Conservation (phyloP, 35 echinoderm and acorn worm species). For the Apostichopus californicus region DNA sequence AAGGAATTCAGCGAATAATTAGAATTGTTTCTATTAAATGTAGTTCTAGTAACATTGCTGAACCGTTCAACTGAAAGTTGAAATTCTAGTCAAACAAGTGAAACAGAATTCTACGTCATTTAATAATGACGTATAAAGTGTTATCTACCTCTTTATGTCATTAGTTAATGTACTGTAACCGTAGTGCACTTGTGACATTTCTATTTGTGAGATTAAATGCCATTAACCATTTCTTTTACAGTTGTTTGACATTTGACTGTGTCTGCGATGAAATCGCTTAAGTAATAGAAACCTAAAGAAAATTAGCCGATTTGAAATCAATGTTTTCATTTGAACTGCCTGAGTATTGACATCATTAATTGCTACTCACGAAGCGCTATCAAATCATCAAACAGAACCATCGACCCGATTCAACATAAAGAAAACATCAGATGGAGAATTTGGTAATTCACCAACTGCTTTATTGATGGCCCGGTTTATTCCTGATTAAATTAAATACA, state of each 20-base stretch:
- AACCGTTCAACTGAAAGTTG: too few species aligned
- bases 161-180: too few species aligned
- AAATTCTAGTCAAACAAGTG: too few species aligned
- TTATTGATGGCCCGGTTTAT: slow-evolving; percentile 9
- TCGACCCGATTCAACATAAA: neutral
- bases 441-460: neutral
- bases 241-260: slow-evolving; percentile 21
- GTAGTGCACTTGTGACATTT: too few species aligned
- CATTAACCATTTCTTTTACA: neutral
- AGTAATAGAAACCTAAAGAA: neutral
- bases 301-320: slow-evolving; percentile 25
- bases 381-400: slow-evolving; percentile 19
- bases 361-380: slow-evolving; percentile 39
- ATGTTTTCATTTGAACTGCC: slow-evolving; percentile 3
- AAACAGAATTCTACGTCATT: too few species aligned
- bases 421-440: neutral
- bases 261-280: neutral
- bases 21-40: too few species aligned
- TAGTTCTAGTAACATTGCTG: too few species aligned
- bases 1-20: too few species aligned
- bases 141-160: too few species aligned
- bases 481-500: neutral
- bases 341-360: slow-evolving; percentile 33
- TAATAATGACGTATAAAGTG: too few species aligned
- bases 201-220: too few species aligned